These are phyloP conservation scores for Gyrodactylus bullatarudis DNA, from an alignment of 1,140 invertebrate species.

Conservation along the genomic window DNA sequence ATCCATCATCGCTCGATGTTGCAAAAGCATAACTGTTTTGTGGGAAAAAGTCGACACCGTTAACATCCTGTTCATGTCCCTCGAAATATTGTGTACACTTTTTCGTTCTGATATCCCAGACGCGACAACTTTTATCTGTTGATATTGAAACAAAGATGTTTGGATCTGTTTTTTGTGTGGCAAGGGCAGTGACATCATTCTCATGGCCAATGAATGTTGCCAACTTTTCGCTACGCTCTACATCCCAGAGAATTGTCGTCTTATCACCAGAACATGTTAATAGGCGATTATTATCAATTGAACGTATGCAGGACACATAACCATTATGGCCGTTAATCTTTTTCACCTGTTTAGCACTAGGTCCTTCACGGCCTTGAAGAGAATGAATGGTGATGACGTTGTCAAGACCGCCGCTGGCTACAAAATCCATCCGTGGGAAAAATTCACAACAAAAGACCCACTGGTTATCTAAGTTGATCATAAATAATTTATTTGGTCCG, in stretches of 20 bases:
- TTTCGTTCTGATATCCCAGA: slow-evolving; percentile 4
- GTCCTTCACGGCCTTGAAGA: neutral
- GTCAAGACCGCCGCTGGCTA: slow-evolving; percentile 5
- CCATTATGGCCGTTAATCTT: slow-evolving; percentile 6
- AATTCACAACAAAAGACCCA: slow-evolving; percentile 5
- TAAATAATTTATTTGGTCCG: neutral
- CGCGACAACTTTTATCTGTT: neutral
- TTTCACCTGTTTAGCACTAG: neutral
- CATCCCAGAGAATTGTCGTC: slow-evolving; percentile 7
- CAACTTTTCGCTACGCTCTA: neutral
- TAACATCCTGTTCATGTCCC: slow-evolving; percentile 5
- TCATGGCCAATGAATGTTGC: slow-evolving; percentile 6
- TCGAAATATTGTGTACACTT: neutral
- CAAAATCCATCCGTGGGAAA: neutral
- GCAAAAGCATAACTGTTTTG: slow-evolving; percentile 2
- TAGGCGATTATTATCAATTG: neutral
- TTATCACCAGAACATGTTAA: slow-evolving; percentile 7
- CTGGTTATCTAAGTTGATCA: neutral
- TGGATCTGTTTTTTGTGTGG: neutral
- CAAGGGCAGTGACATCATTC: slow-evolving; percentile 6
- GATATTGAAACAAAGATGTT: slow-evolving; percentile 2
- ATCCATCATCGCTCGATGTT: slow-evolving; percentile 4
- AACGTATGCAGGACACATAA: neutral
- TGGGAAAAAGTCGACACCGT: slow-evolving; percentile 6
- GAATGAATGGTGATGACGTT: slow-evolving; percentile 1